Base-by-base conservation (phyloP, 2,888 invertebrate genomes). In the Elmis aenea region DNA sequence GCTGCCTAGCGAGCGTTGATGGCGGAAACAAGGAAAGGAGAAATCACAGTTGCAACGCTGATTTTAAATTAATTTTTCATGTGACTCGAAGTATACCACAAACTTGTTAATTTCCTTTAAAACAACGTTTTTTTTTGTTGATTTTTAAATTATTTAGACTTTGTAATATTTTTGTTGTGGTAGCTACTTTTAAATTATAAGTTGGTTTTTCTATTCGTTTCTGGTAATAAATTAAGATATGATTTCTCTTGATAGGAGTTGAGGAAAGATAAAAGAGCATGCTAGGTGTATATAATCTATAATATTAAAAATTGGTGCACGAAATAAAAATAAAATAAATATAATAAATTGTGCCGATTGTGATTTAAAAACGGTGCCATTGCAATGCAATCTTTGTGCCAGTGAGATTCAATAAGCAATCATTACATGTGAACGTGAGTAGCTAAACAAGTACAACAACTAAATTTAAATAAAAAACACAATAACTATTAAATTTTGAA, bases 351-450 rank as follows among this genome's bases (percentile, higher is more conserved):
- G 65, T 66, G 64, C 63, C 64, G 62, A 59, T 61, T 62, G 64
- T 67, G 66, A 67, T 61, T 66, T 56, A 64, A 68, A 64, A 66
- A 65, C 59, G 58, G 68, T 69, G 68, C 68, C 67, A 68, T 68
- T 66, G 67, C 68, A 64, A 66, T 67, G 67, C 67, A 66, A 59
- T n/a, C 60, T 63, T 55, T 60, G 67, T 68, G 67, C 67, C 62
- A 58, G 59, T 61, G 59, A 59, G 57, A 64, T 60, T 56, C 58
- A 60, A 62, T 61, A 66, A 66, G 66, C 68, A 77, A 78, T 77
- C 77, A 78, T 76, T 78, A 79, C 78, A 78, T 78, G 78, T 79
- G 78, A 77, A 75, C 74, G 78, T 79, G 78, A 77, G 77, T 78
- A 77, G 74, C 67, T 66, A 67, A 61, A 64, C 60, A 64, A 60